Base-by-base conservation (phyloP, 2,797 vertebrate species). In the Alfaro cultratus region DNA sequence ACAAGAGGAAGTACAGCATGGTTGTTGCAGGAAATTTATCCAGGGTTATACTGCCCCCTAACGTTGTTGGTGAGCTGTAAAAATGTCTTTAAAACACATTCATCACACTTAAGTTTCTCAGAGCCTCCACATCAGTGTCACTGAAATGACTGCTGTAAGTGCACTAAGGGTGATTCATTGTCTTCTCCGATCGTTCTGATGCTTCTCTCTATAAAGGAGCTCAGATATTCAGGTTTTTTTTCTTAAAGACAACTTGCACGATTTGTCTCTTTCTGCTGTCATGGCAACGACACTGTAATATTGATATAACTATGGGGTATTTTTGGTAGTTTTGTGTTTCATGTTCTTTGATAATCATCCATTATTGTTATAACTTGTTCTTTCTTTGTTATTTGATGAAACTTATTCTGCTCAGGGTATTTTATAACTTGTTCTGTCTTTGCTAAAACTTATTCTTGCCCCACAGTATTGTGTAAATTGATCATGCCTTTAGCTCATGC, bases 1-100 rank as follows among this genome's bases (percentile, higher is more conserved):
- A 18, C 21, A 41, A 41, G 9, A 68, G 18, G 21, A 31, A 8
- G 8, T 53, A 29, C 29, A 13, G 36, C 1, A 23, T 5, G 8
- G 23, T 67, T 16, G n/a, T 67, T 16, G 18, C 13, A 45, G 43
- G 39, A 51, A 73, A 76, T 23, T 76, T 36, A 26, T n/a, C 55
- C 85, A 70, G 49, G 62, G 43, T 46, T 86, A 84, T 70, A 93
- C 89, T 94, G 93, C 94, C 94, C 93, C 81, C 95, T 91, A 77
- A 76, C 89, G 95, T n/a, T 81, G 2, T 77, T n/a, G n/a, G 80
- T 5, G 3, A 72, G 81, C 43, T 85, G 64, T 83, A 51, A 88
- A 93, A 31, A 7, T 71, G 12, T 36, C 13, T 13, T n/a, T 2
- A 55, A 62, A 79, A 53, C 12, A 72, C 6, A 11, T 62, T 73